phyloP scores from a whole-genome alignment of 2,797 vertebrate species.

The Pangasius macronema region DNA sequence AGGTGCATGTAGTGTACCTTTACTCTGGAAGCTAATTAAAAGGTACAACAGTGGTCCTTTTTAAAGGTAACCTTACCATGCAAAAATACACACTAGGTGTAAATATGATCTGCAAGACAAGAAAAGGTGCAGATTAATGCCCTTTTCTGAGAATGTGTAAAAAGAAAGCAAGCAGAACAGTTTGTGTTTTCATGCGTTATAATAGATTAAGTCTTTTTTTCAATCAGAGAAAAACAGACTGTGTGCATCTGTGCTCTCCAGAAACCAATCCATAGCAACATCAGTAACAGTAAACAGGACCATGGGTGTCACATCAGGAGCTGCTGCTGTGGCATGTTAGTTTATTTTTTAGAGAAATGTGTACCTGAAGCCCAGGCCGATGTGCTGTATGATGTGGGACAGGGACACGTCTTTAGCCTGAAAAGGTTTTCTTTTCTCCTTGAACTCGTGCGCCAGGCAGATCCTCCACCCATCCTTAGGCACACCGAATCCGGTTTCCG shows the following conservation, averaged over 20 bases:
- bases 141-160: background rate
- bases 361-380: constrained; percentile 87
- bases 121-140: background rate
- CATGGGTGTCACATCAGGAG: background rate
- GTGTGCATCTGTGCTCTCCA: background rate
- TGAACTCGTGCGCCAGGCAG: constrained; percentile 90
- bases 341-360: constrained; percentile 2
- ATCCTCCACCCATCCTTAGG: constrained; percentile 89
- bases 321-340: background rate
- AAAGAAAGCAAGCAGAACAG: background rate
- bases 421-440: constrained; percentile 90
- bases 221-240: background rate
- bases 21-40: background rate
- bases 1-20: background rate
- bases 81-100: background rate
- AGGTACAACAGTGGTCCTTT: background rate
- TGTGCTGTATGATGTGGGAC: constrained; percentile 77
- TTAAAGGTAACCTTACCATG: background rate
- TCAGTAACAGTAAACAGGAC: background rate
- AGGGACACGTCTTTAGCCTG: constrained; percentile 83
- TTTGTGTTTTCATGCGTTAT: background rate
- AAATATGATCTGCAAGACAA: background rate
- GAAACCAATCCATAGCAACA: background rate
- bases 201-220: background rate
- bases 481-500: constrained; percentile 77